Evolutionary conservation across 2,113 vertebrate species (phyloP), one percentile per base, ranked within the genome.

Genomic region (Ammodytes marinus): DNA sequence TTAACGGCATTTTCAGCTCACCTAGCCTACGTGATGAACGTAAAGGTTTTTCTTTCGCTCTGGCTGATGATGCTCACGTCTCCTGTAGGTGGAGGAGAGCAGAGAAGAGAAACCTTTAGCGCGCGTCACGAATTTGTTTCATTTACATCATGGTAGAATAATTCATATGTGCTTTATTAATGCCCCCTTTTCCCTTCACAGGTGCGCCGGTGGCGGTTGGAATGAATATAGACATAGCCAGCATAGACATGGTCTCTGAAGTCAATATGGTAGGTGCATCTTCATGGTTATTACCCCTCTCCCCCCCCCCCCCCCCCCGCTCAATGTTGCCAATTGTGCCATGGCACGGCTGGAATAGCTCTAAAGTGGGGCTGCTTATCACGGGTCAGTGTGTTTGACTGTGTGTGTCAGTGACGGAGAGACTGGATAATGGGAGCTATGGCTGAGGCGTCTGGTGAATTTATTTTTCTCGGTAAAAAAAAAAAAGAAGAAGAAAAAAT

Each of bases 241-340:
- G 98, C 89, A 99, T 99, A 89, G 98, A 99, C 84, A 99, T 99
- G 98, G 98, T 99, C 63, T 99, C 98, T 37, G 98, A 99, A 97
- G 98, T 99, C 93, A 99, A 99, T 80, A 99, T 99, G 98, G 98
- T 99, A 96, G 96, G 97, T 97, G 83, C 55, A 88, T 84, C 77
- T 85, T 88, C 50, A 55, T 80, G 15, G 49, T 88, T 69, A 61
- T 85, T 50, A 55, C 8, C 63, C 58, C 8, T n/a, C n/a, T n/a
- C n/a, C n/a, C n/a, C n/a, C n/a, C n/a, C n/a, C n/a, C n/a, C n/a
- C n/a, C 8, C 63, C 58, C 8, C 63, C 58, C 49, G 12, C 58
- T 71, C 69, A 69, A 78, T 80, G 70, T 63, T 76, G 42, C 60
- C 68, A 64, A 63, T 69, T 65, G 80, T 53, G 77, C 79, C 60